Evolutionary conservation across 2,888 invertebrate genomes (phyloP).

Genomic region (Acrocyrtus sp.): DNA sequence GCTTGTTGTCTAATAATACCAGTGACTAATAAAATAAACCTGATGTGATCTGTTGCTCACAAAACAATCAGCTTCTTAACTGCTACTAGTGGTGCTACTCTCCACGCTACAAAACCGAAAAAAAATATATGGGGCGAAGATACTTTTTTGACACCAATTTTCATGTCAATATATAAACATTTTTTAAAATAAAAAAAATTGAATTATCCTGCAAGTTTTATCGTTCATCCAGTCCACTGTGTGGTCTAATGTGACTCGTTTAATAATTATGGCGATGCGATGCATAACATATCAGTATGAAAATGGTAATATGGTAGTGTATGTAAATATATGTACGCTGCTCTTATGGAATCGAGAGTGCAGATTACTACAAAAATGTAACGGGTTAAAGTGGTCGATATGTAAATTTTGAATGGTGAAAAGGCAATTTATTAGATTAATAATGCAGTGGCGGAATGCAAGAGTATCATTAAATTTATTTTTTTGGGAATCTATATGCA

Average conservation of each 20-base stretch:
- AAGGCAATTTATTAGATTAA: constrained; percentile 1
- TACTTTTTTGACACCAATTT: constrained; percentile 43
- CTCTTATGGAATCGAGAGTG: background rate
- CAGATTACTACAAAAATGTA: constrained; percentile 11
- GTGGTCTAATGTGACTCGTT: constrained; percentile 26
- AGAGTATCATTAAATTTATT: no score
- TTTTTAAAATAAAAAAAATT: constrained; percentile 6
- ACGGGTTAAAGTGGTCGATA: constrained; percentile 1
- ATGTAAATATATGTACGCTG: background rate
- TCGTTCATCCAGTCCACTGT: constrained; percentile 25
- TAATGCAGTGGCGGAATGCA: constrained; percentile 1
- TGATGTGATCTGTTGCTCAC: no score
- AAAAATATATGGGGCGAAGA: constrained; percentile 1
- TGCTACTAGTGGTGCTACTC: constrained; percentile 12
- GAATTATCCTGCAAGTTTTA: constrained; percentile 31
- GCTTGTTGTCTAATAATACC: no score
- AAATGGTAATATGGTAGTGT: no score
- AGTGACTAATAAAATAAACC: no score
- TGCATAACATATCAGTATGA: background rate
- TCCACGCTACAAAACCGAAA: background rate
- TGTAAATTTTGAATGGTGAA: background rate
- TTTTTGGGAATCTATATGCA: no score
- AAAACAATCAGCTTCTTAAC: no score
- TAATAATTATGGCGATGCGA: background rate
- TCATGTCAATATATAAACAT: constrained; percentile 50